Conservation (phyloP, 2,797 vertebrate species). For the Heteromormyrus szaboi region DNA sequence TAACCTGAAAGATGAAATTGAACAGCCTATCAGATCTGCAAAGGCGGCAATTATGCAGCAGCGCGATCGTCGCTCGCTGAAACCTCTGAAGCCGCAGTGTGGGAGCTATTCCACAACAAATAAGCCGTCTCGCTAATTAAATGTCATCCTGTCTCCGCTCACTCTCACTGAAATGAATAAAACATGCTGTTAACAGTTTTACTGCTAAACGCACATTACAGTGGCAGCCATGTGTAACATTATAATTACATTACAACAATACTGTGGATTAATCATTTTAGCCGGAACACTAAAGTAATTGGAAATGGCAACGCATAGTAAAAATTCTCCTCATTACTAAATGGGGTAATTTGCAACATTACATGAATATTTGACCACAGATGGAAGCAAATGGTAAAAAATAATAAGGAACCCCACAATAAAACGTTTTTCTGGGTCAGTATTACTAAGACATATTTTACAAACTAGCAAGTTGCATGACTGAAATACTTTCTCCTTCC, state of each 20-base stretch:
- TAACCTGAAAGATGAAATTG: not conserved
- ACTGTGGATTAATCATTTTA: not conserved
- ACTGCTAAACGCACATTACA: not conserved
- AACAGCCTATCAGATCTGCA: not conserved
- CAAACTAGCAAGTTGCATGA: not conserved
- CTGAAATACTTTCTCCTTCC: not conserved
- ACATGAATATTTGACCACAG: not conserved
- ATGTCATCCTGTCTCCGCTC: not conserved
- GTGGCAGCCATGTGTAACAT: not conserved
- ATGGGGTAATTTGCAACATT: not conserved
- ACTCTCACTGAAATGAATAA: not conserved
- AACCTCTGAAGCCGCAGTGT: not conserved
- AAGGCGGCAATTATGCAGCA: not conserved
- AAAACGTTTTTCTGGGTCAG: not conserved
- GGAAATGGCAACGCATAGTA: not conserved
- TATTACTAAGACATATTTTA: not conserved
- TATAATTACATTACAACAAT: constrained; percentile 3
- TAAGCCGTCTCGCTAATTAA: not conserved
- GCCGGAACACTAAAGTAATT: not conserved
- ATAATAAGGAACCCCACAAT: not conserved
- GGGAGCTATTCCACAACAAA: not conserved
- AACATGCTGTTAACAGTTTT: not conserved
- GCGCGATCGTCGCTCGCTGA: not conserved
- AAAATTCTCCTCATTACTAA: not conserved
- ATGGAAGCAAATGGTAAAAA: not conserved